Conservation (phyloP, 1,140 invertebrate species). For the Chironomus tepperi region DNA sequence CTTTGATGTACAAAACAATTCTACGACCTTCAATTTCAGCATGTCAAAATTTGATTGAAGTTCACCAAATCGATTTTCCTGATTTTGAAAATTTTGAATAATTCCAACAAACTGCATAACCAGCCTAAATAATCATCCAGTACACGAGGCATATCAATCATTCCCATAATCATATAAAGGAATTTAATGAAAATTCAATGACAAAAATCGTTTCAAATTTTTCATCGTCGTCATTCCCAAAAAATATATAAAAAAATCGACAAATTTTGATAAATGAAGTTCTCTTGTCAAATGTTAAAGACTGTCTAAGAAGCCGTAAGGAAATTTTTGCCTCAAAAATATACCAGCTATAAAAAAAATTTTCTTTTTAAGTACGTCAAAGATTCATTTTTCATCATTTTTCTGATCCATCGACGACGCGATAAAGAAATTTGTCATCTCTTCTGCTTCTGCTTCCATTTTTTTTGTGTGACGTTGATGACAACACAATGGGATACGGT, state of each 20-base stretch:
- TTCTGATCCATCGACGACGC: neutral
- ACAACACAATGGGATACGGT: neutral
- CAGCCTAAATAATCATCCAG: too few relatives aligned
- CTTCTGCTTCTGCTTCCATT: neutral
- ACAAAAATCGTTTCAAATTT: neutral
- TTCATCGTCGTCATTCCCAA: neutral
- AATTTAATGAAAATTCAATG: neutral
- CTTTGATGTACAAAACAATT: too few relatives aligned
- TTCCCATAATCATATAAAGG: too few relatives aligned
- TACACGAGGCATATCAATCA: too few relatives aligned
- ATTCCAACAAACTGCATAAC: too few relatives aligned
- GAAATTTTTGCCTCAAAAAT: neutral
- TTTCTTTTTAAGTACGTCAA: neutral
- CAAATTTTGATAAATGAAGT: neutral
- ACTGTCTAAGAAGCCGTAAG: neutral
- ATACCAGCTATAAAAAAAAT: neutral
- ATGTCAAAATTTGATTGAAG: too few relatives aligned
- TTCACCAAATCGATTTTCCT: too few relatives aligned
- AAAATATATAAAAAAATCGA: neutral
- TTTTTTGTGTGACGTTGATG: neutral
- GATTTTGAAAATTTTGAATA: too few relatives aligned
- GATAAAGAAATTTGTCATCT: neutral
- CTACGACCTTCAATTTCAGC: too few relatives aligned
- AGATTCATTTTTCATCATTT: neutral
- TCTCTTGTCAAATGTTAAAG: neutral